phyloP scores from a whole-genome alignment of 2,888 invertebrate species.

The Malthinus seriepunctatus region DNA sequence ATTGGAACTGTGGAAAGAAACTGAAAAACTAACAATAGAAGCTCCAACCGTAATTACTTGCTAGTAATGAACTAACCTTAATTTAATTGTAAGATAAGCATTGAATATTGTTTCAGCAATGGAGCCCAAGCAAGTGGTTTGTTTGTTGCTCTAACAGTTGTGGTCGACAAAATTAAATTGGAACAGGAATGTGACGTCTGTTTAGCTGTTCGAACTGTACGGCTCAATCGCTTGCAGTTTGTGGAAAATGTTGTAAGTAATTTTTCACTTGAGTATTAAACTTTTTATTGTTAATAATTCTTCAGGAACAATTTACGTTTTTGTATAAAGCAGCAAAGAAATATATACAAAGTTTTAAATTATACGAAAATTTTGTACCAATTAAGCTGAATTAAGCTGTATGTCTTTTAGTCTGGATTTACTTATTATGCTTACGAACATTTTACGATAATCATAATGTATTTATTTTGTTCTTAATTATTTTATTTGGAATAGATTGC shows the following conservation, averaged over 20 bases:
- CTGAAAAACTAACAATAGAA: constrained; percentile 39
- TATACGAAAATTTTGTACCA: constrained; percentile 43
- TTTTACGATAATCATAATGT: too few species aligned
- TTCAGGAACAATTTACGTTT: constrained; percentile 46
- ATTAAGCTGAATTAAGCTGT: too few species aligned
- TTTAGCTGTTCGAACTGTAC: constrained; percentile 48
- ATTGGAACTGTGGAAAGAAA: constrained; percentile 43
- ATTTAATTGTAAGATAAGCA: not conserved
- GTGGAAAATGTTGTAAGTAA: constrained; percentile 42
- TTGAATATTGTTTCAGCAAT: constrained; percentile 43
- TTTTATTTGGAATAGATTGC: too few species aligned
- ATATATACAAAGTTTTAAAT: constrained; percentile 43
- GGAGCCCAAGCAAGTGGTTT: constrained; percentile 51
- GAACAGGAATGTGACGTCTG: constrained; percentile 54
- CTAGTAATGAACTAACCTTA: constrained; percentile 39
- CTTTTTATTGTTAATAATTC: not conserved
- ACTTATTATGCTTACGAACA: too few species aligned
- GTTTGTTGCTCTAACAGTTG: constrained; percentile 48
- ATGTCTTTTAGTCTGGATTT: too few species aligned
- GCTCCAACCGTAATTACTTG: constrained; percentile 44
- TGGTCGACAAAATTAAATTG: constrained; percentile 51
- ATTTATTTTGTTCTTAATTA: too few species aligned
- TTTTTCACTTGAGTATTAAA: not conserved
- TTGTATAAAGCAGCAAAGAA: constrained; percentile 44
- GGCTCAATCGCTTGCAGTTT: constrained; percentile 49